Conservation (phyloP, 2,797 vertebrate genomes). For the Pelochelys cantorii region DNA sequence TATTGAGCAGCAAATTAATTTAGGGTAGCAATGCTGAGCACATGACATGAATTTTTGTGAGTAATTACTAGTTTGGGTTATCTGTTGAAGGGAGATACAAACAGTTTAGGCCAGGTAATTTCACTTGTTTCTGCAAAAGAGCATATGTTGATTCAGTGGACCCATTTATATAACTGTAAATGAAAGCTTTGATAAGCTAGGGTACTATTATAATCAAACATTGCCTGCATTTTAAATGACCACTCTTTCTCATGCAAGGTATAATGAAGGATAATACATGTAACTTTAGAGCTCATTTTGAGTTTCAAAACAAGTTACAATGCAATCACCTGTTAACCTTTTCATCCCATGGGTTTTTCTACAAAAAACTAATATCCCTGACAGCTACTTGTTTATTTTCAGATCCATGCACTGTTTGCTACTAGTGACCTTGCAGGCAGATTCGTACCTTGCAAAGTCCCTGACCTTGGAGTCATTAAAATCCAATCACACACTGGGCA, state of each 20-base stretch:
- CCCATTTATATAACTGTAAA: constrained; percentile 41
- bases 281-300: constrained; percentile 69
- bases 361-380: constrained; percentile 76
- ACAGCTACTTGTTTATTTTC: constrained; percentile 78
- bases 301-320: constrained; percentile 76
- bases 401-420: constrained; percentile 70
- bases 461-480: constrained; percentile 81
- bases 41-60: constrained; percentile 31
- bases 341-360: constrained; percentile 72
- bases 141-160: constrained; percentile 23
- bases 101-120: constrained; percentile 22
- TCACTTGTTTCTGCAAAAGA: constrained; percentile 17
- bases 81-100: not conserved
- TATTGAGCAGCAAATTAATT: constrained; percentile 30
- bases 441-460: constrained; percentile 74
- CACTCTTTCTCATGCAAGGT: constrained; percentile 56
- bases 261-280: constrained; percentile 64
- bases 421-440: constrained; percentile 75
- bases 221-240: constrained; percentile 59
- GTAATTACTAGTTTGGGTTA: constrained; percentile 1
- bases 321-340: constrained; percentile 75
- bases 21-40: not conserved
- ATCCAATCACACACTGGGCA: constrained; percentile 77
- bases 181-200: constrained; percentile 44
- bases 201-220: constrained; percentile 61